phyloP scores from a whole-genome alignment of 2,113 vertebrate genomes.

The Tupaia chinensis region DNA sequence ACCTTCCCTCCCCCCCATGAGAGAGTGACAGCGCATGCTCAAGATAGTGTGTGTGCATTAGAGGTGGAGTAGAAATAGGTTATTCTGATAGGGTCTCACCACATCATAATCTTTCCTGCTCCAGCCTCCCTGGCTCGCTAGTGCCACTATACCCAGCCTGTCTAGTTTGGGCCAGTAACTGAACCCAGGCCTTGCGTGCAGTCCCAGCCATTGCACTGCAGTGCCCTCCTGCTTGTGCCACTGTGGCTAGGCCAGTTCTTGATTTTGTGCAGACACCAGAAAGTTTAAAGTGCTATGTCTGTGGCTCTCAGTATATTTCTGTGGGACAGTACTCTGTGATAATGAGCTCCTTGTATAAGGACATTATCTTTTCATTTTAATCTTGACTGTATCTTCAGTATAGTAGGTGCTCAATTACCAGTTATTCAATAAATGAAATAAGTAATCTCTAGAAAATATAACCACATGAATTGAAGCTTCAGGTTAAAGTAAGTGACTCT shows the following conservation, averaged over 20 bases:
- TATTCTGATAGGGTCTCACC: no score
- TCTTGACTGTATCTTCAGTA: background rate
- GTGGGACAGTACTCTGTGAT: background rate
- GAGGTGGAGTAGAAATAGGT: no score
- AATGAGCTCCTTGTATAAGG: background rate
- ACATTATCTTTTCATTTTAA: constrained; percentile 35
- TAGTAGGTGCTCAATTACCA: background rate
- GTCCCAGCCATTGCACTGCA: no score
- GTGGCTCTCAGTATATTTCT: background rate
- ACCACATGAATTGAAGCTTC: background rate
- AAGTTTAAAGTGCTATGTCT: constrained; percentile 9
- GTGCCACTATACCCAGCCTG: no score
- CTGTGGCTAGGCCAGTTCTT: background rate
- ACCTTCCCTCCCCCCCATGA: no score
- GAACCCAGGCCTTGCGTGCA: no score
- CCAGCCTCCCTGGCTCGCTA: no score
- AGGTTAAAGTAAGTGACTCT: background rate
- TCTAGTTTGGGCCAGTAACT: no score
- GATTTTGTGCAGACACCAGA: background rate
- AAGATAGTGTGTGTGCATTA: no score
- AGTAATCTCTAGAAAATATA: constrained; percentile 29
- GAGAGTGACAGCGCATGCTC: no score
- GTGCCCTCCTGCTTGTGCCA: no score
- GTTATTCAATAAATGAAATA: constrained; percentile 16
- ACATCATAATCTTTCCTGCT: no score